Conservation (phyloP, 2,888 invertebrate genomes). For the Dryobotodes eremita region DNA sequence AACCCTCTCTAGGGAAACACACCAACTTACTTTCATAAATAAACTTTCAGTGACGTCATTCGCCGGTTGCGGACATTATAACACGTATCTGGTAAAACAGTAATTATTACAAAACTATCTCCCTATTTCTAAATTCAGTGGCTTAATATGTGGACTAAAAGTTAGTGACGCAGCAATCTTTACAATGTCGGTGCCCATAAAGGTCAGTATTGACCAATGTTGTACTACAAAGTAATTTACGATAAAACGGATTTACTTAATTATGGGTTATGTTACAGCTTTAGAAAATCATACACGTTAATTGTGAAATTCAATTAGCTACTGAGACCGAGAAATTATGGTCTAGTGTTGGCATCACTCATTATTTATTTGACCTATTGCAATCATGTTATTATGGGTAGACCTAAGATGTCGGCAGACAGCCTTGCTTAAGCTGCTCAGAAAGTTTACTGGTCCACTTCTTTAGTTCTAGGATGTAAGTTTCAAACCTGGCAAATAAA, state of each 20-base stretch:
- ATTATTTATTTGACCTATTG: conserved; percentile 43
- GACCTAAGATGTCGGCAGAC: background rate
- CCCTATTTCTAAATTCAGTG: no score
- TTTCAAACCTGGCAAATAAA: background rate
- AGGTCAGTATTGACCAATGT: no score
- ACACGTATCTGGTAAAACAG: no score
- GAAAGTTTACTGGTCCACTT: background rate
- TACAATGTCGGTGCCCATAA: no score
- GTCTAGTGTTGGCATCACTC: background rate
- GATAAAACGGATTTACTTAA: background rate
- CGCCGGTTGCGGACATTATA: no score
- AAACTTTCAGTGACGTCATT: no score
- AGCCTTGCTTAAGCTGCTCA: background rate
- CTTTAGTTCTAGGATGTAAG: background rate
- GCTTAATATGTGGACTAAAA: no score
- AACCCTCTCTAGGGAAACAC: no score
- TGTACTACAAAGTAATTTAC: background rate
- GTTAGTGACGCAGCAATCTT: no score
- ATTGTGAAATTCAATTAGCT: conserved; percentile 22
- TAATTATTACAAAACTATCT: no score
- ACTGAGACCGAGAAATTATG: conserved; percentile 19
- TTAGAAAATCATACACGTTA: conserved; percentile 3
- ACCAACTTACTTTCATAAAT: no score
- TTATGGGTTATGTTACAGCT: background rate
- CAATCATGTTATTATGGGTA: background rate